Percentiles rank a stretch among this genome's conserved stretches.
Evolutionary conservation across 2,797 vertebrate genomes (phyloP).

Genomic region (Bradypodion pumilum): DNA sequence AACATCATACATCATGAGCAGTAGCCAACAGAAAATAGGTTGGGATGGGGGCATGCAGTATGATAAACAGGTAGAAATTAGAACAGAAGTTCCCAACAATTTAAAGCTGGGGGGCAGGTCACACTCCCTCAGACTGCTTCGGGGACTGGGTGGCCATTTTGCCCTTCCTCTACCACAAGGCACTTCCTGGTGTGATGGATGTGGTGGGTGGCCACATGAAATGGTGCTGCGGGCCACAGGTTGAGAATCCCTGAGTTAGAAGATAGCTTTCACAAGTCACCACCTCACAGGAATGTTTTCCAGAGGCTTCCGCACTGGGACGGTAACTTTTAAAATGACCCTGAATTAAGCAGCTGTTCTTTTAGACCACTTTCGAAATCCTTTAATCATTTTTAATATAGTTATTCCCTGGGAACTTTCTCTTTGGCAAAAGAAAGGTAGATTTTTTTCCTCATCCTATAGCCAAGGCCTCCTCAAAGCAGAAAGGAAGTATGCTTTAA

Average conservation of each 20-base stretch:
- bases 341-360: background rate
- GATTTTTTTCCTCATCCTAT: background rate
- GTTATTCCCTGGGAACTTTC: background rate
- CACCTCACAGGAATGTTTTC: background rate
- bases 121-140: too few relatives aligned
- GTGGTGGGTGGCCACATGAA: too few relatives aligned
- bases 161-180: too few relatives aligned
- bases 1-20: background rate
- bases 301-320: background rate
- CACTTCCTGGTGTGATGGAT: too few relatives aligned
- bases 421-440: slow-evolving; percentile 9
- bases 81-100: background rate
- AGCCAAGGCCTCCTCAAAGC: background rate
- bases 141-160: too few relatives aligned
- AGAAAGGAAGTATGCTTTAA: slow-evolving; percentile 55
- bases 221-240: too few relatives aligned
- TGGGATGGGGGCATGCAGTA: background rate
- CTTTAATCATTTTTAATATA: fast-evolving
- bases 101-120: too few relatives aligned
- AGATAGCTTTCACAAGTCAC: background rate
- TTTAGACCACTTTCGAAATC: background rate
- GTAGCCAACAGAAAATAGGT: background rate
- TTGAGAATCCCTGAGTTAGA: too few relatives aligned
- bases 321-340: slow-evolving; percentile 15
- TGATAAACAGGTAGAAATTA: background rate